Evolutionary conservation across 2,888 invertebrate species (phyloP).

Genomic region (Thalpophila matura): DNA sequence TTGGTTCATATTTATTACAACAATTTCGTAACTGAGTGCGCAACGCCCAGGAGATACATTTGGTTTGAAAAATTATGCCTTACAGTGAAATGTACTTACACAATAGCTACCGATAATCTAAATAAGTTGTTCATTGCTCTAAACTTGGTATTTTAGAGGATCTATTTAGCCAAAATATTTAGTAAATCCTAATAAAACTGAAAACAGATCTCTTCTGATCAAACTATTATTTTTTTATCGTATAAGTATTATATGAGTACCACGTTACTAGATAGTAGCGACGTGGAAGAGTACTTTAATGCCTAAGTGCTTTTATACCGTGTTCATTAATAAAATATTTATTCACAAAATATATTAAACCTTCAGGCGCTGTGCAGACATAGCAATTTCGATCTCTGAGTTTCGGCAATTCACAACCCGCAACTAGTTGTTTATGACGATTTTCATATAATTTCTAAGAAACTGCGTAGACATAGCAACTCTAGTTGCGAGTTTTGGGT

Average conservation of each 20-base stretch:
- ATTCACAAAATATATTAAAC: no score
- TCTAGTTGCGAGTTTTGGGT: no score
- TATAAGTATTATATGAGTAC: no score
- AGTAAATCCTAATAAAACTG: neutral
- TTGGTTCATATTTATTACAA: slow-evolving; percentile 57
- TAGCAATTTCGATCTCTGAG: no score
- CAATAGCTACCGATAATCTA: slow-evolving; percentile 29
- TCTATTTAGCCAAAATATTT: slow-evolving; percentile 13
- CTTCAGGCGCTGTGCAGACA: no score
- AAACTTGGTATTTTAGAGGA: neutral
- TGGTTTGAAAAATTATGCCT: slow-evolving; percentile 46
- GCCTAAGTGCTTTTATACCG: neutral
- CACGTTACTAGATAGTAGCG: neutral
- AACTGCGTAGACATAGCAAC: no score
- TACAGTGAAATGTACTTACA: slow-evolving; percentile 36
- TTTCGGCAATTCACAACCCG: no score
- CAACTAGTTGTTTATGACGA: no score
- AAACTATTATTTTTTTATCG: no score
- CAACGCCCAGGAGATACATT: slow-evolving; percentile 57
- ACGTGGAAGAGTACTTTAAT: neutral
- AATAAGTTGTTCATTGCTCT: slow-evolving; percentile 4
- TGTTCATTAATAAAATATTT: no score
- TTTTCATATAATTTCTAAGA: no score
- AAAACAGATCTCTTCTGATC: neutral
- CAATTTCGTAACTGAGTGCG: slow-evolving; percentile 56